Percentiles rank a stretch among this genome's conserved stretches.
These are phyloP conservation scores for Calameuta idolon DNA, from an alignment of 2,888 invertebrate species.

Conservation along the genomic window DNA sequence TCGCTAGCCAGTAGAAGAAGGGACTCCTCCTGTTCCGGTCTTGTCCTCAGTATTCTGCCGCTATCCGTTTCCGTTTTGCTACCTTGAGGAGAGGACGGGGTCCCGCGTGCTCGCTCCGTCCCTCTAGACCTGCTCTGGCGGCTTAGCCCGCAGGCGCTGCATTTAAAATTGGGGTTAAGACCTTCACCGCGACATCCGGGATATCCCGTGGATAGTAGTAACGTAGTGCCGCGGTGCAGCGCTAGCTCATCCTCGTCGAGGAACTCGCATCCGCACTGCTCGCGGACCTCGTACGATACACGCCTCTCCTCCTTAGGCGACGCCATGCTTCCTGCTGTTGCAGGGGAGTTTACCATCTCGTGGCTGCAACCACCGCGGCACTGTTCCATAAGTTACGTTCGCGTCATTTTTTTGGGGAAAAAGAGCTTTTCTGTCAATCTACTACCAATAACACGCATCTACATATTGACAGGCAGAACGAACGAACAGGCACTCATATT, in stretches of 20 bases:
- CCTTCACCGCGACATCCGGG: constrained; percentile 7
- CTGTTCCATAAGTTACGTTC: constrained; percentile 63
- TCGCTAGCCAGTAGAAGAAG: constrained; percentile 28
- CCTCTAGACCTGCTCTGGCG: constrained; percentile 39
- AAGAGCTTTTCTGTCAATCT: background rate
- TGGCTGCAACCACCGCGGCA: constrained; percentile 67
- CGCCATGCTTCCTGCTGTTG: constrained; percentile 50
- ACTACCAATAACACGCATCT: background rate
- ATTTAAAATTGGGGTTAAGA: constrained; percentile 10
- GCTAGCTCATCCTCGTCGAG: constrained; percentile 36
- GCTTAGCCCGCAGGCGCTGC: constrained; percentile 20
- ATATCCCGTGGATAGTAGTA: constrained; percentile 8
- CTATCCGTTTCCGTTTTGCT: constrained; percentile 28
- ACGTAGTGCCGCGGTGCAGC: constrained; percentile 60
- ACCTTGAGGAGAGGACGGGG: constrained; percentile 35
- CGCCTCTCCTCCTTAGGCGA: constrained; percentile 51
- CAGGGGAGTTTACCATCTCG: constrained; percentile 66
- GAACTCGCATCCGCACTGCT: constrained; percentile 55
- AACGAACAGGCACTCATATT: background rate
- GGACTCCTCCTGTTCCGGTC: constrained; percentile 17
- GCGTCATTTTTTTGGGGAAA: constrained; percentile 50
- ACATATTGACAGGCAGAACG: background rate
- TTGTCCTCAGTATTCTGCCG: constrained; percentile 25
- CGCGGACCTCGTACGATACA: constrained; percentile 21
- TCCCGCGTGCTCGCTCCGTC: constrained; percentile 26